Percentiles rank a stretch among this genome's conserved stretches.
phyloP scores from a whole-genome alignment of 2,888 invertebrate species.

The Eugnorisma glareosa region DNA sequence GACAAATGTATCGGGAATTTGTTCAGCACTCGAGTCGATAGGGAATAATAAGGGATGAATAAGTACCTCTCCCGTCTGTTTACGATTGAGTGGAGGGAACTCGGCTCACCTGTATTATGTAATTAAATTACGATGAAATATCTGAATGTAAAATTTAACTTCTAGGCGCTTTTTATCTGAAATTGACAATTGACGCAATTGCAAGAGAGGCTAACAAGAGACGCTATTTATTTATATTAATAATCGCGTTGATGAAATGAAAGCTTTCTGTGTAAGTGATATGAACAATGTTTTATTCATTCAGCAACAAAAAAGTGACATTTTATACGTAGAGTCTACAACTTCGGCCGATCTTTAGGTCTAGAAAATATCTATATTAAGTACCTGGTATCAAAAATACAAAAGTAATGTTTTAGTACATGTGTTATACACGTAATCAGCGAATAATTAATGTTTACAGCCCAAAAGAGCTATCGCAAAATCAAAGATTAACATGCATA shows the following conservation, averaged over 20 bases:
- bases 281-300: background rate
- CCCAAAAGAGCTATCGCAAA: background rate
- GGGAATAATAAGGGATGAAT: constrained; percentile 61
- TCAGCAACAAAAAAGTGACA: background rate
- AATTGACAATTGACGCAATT: background rate
- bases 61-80: constrained; percentile 40
- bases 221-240: too few species aligned
- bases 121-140: constrained; percentile 31
- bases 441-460: background rate
- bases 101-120: constrained; percentile 29
- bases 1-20: constrained; percentile 63
- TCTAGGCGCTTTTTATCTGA: background rate
- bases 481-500: background rate
- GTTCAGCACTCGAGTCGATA: constrained; percentile 53
- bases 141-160: constrained; percentile 15
- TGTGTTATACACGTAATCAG: background rate
- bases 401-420: background rate
- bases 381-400: background rate
- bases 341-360: background rate
- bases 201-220: background rate
- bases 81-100: constrained; percentile 29
- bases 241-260: background rate
- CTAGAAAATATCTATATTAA: background rate
- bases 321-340: background rate
- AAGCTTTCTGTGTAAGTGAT: background rate